phyloP scores from a whole-genome alignment of 2,888 invertebrate species.

The Ectobius pallidus region DNA sequence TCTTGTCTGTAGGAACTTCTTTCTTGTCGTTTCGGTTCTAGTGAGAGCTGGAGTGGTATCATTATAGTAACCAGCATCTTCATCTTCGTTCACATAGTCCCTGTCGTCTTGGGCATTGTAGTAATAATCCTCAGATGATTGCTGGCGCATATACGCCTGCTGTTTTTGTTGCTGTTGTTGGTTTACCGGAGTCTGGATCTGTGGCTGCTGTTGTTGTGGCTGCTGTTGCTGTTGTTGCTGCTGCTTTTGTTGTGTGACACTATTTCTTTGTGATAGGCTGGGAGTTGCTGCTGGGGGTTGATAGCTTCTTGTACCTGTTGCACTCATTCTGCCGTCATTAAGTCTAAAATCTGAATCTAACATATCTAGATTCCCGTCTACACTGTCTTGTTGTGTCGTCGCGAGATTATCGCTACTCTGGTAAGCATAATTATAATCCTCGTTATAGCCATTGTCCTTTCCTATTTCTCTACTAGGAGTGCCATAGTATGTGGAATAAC shows the following conservation, averaged over 20 bases:
- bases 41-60: background rate
- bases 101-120: conserved; percentile 48
- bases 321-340: conserved; percentile 10
- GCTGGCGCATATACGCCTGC: conserved; percentile 46
- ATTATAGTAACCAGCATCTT: conserved; percentile 19
- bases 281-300: background rate
- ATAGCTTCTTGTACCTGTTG: background rate
- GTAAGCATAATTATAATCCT: conserved; percentile 75
- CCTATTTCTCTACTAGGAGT: conserved; percentile 45
- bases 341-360: background rate
- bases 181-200: no score
- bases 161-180: conserved; percentile 3
- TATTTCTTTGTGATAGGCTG: background rate
- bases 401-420: conserved; percentile 69
- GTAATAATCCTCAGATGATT: conserved; percentile 42
- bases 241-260: background rate
- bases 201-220: background rate
- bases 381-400: conserved; percentile 44
- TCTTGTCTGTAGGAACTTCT: conserved; percentile 50
- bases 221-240: background rate
- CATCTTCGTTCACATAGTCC: conserved; percentile 45
- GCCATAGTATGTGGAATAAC: conserved; percentile 28
- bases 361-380: conserved; percentile 5
- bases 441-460: conserved; percentile 60
- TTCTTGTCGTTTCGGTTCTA: conserved; percentile 35